Conservation (phyloP, 2,113 vertebrate species). For the Pterocles orientalis region DNA sequence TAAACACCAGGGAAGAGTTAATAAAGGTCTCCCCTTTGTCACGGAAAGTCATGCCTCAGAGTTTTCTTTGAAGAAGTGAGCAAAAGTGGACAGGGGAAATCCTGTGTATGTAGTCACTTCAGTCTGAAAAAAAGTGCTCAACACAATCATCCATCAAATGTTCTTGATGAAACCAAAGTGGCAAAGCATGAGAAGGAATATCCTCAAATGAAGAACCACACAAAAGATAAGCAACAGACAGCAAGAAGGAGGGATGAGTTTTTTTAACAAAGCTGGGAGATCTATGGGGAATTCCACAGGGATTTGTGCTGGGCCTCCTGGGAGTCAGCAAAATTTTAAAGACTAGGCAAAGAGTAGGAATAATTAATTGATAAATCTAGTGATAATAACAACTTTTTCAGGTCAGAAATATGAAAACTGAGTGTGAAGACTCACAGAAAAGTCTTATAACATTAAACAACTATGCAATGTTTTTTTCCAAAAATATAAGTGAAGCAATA, state of each 20-base stretch:
- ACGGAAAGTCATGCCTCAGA: background rate
- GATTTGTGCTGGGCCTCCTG: background rate
- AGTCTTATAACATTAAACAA: background rate
- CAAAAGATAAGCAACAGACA: background rate
- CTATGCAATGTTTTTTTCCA: background rate
- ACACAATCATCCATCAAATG: background rate
- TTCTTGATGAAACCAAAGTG: background rate
- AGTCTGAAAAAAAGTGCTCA: background rate
- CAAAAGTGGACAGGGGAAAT: background rate
- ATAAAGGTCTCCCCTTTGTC: background rate
- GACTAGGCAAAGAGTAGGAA: background rate
- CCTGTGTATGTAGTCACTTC: background rate
- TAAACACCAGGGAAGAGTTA: background rate
- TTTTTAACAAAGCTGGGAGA: background rate
- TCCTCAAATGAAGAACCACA: background rate
- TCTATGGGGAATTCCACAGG: background rate
- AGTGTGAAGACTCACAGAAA: background rate
- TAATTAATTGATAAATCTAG: background rate
- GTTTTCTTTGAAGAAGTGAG: background rate
- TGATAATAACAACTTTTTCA: background rate
- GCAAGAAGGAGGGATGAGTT: background rate
- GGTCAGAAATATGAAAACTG: background rate
- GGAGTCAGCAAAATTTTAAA: background rate
- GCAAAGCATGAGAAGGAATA: background rate
- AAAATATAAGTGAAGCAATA: background rate